Evolutionary conservation across 2,113 vertebrate genomes (phyloP).

Genomic region (Eurypyga helias): DNA sequence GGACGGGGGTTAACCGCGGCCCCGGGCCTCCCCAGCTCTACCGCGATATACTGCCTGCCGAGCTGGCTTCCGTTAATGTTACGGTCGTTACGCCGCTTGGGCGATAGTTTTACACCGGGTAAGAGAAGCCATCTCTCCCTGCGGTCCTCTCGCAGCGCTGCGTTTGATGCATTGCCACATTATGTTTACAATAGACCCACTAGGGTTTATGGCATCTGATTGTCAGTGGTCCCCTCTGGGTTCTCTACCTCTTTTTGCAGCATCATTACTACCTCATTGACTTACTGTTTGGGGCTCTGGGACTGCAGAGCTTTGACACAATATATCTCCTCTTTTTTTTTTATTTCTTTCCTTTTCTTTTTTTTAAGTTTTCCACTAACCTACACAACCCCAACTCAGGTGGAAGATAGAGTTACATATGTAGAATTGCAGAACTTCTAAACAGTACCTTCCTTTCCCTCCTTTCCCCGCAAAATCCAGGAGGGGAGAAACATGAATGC

Average conservation of each 20-base stretch:
- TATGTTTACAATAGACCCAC: background rate
- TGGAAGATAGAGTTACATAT: background rate
- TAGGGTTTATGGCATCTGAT: background rate
- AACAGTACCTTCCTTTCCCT: background rate
- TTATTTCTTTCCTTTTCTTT: background rate
- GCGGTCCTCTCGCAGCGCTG: background rate
- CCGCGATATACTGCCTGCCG: background rate
- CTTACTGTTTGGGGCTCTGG: background rate
- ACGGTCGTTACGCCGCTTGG: background rate
- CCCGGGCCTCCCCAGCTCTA: background rate
- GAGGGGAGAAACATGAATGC: constrained; percentile 68
- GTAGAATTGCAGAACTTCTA: rapidly evolving
- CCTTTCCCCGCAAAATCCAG: background rate
- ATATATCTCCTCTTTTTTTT: background rate
- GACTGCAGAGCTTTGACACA: background rate
- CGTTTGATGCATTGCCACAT: background rate
- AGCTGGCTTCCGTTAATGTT: background rate
- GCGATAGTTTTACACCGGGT: background rate
- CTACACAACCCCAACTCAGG: background rate
- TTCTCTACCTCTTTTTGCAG: background rate
- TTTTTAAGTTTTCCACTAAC: background rate
- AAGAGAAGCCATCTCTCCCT: background rate
- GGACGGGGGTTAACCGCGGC: background rate
- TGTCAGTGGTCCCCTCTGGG: background rate
- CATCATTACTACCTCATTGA: background rate